Percentiles rank a stretch among this genome's conserved stretches.
Evolutionary conservation across 2,888 invertebrate species (phyloP).

Genomic region (Holacanthella duospinosa): DNA sequence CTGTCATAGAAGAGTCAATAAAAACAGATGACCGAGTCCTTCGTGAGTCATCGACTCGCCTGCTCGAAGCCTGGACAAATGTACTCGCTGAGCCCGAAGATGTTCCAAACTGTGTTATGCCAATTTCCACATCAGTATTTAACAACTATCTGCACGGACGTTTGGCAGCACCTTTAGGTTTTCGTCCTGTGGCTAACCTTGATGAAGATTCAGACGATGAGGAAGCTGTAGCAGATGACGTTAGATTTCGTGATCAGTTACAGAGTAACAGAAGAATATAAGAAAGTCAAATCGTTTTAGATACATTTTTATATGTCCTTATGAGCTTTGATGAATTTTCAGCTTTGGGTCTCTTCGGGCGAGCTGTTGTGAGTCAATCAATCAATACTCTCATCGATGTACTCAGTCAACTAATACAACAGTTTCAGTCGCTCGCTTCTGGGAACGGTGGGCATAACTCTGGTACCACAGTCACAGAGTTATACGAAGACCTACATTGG

Average conservation of each 20-base stretch:
- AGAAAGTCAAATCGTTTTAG: no score
- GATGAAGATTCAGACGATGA: constrained; percentile 41
- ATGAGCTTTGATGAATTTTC: no score
- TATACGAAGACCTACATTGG: constrained; percentile 89
- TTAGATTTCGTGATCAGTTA: constrained; percentile 59
- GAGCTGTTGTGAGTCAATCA: constrained; percentile 53
- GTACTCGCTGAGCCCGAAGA: constrained; percentile 46
- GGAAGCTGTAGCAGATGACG: constrained; percentile 57
- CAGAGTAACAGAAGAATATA: no score
- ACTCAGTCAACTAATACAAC: constrained; percentile 40
- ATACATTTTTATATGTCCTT: no score
- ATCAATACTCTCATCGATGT: constrained; percentile 56
- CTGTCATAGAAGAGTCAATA: constrained; percentile 56
- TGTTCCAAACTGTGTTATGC: constrained; percentile 44
- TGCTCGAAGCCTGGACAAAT: constrained; percentile 58
- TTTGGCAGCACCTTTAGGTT: constrained; percentile 69
- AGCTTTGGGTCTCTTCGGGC: constrained; percentile 53
- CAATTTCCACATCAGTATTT: constrained; percentile 39
- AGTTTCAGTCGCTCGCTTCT: constrained; percentile 28
- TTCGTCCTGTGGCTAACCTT: constrained; percentile 46
- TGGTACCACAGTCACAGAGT: constrained; percentile 20
- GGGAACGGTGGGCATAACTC: constrained; percentile 16
- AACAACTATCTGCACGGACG: constrained; percentile 62
- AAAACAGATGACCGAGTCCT: constrained; percentile 48
- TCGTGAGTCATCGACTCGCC: constrained; percentile 57